Base-by-base conservation (phyloP, 1,140 invertebrate genomes). In the Cataglyphis hispanica region DNA sequence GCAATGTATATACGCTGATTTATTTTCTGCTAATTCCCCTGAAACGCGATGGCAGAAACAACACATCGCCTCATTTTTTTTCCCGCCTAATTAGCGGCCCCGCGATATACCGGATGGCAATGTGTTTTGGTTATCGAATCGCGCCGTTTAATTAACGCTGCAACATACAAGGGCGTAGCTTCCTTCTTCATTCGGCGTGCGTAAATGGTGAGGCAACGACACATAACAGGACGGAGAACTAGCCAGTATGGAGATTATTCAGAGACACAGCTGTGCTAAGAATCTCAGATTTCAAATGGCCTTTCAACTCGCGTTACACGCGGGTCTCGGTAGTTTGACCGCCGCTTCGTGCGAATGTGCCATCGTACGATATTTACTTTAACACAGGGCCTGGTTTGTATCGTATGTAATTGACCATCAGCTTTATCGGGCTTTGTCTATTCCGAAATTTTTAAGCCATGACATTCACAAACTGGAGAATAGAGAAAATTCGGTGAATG, bases 231-330 rank as follows among this genome's bases (percentile, higher is more conserved):
- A 11, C 53, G 53, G 27, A 40, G 63, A 72, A 61, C 46, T 80
- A 74, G 67, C 13, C 19, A 27, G 43, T 11, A 19, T 60, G 25
- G 70, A 66, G 60, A 80, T 85, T 91, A 86, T 81, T 84, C 83
- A 76, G 86, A 84, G 86, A 84, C 88, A 91, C 91, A 92, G 87
- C 92, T 88, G 90, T 83, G 89, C 64, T 80, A 78, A 87, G 78
- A 74, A 72, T 92, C 90, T 93, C 92, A 69, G 86, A 92, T 93
- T 93, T 93, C 92, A 89, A 87, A 87, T 92, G 92, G 91, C 92
- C 92, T 93, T 93, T 92, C 92, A 93, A 92, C 92, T 93, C 90
- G 88, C 88, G 83, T 93, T 93, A 93, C 92, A 92, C 84, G 80
- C 76, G 69, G 89, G 86, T 86, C 83, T 80, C 64, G 86, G 84